Evolutionary conservation across 2,888 invertebrate species (phyloP), one percentile per base, ranked within the genome.

Genomic region (Mallateleia sp.): DNA sequence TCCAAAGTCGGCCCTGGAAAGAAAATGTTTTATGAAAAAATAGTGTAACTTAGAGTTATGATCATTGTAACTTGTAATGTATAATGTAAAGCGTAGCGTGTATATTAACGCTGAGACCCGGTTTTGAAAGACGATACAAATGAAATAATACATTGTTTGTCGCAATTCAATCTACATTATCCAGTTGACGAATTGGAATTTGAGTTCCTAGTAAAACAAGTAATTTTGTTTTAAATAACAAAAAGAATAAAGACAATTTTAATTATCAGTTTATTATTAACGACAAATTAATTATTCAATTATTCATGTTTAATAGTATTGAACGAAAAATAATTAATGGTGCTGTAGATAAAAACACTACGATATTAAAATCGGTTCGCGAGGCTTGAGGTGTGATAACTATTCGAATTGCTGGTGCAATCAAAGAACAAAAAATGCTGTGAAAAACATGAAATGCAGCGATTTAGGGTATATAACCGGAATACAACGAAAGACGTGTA

Each of bases 321-420:
- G 54, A n/a, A 38, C 54, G 54, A 2, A 22, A 52, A 25, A 50
- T 34, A 11, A 32, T 64, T 52, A 25, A 45, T 15, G 42, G 32
- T 58, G 18, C 22, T 82, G 66, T 82, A 82, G 75, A 82, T 62
- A 75, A 69, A 64, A 25, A 47, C 22, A 60, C 9, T 78, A 15
- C 8, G 25, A 20, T 38, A 52, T 58, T 66, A 20, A 71, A 83
- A 88, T 88, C 87, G 87, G 88, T 80, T 80, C 56, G 71, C 62
- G 60, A 74, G 82, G 91, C 91, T 90, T 89, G 89, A 84, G 84
- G 81, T 88, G 89, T 88, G 60, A 77, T 50, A 79, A 78, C 79
- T 89, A 89, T 90, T 92, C 89, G 93, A 94, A 94, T 94, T 94
- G 94, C 93, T 90, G 90, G 91, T 93, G 94, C 94, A 94, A 94